Evolutionary conservation across 2,797 vertebrate species (phyloP), one percentile per base, ranked within the genome.

Genomic region (Molossus molossus): DNA sequence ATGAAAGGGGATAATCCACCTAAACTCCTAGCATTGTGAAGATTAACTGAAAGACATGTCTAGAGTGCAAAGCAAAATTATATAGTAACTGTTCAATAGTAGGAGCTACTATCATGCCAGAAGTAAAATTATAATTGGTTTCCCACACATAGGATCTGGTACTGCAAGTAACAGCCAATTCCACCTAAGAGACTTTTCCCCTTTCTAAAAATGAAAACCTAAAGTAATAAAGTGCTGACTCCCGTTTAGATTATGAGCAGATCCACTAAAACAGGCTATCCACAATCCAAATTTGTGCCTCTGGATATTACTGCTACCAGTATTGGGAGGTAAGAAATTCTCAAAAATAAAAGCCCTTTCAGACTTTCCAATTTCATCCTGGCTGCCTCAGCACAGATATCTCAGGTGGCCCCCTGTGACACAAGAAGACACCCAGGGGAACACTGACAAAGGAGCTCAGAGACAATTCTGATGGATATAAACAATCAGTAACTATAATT

Each of bases 121-220:
- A n/a, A 90, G n/a, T 72, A 62, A 83, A 95, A 93, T 57, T 81
- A 50, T 6, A 62, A 60, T 27, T 82, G 70, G 64, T 87, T 88
- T 96, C 91, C 73, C 48, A 92, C 72, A 58, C 77, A 87, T 12
- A 69, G 40, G 80, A 93, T 92, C 84, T 93, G 23, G 69, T 94
- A 84, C 37, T 90, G 21, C 45, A 86, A 90, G 67, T 4, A 90
- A 13, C 73, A 95, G 53, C 33, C 53, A 60, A 85, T 69, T 95
- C 85, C 85, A 92, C n/a, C 48, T 13, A 85, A 95, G 53, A 57
- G 57, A 76, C 62, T 60, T 81, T 81, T 55, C 53, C 25, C 29
- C 23, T 67, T 72, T 92, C 64, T 73, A 93, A 91, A 95, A 94
- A 91, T 80, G 29, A 69, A 97, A 90, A 92, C 64, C 55, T 95